phyloP scores from a whole-genome alignment of 2,113 vertebrate species.

The Calidris pygmaea region DNA sequence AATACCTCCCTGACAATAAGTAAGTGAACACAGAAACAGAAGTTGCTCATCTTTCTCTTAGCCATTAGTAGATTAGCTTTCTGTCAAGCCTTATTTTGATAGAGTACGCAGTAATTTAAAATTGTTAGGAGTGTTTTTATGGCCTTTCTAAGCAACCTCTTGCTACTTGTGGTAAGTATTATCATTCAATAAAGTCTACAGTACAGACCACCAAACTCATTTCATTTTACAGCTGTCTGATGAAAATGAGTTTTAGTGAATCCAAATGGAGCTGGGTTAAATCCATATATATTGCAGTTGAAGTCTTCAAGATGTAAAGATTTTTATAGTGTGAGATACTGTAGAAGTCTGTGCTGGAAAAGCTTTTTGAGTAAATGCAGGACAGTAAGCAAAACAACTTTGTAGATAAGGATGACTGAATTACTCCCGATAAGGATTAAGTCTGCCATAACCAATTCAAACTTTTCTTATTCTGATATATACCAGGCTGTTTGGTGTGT shows the following conservation, averaged over 20 bases:
- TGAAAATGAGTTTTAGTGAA: constrained; percentile 72
- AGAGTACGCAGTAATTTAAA: neutral
- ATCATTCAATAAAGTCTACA: constrained; percentile 50
- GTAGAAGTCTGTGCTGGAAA: constrained; percentile 22
- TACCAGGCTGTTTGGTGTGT: constrained; percentile 57
- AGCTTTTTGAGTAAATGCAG: constrained; percentile 69
- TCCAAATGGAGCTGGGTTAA: constrained; percentile 62
- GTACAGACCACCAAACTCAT: constrained; percentile 60
- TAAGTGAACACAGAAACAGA: constrained; percentile 51
- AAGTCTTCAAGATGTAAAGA: constrained; percentile 70
- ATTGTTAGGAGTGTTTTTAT: constrained; percentile 6
- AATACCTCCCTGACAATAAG: constrained; percentile 52
- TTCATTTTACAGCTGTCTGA: constrained; percentile 72
- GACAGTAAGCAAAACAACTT: constrained; percentile 57
- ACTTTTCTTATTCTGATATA: constrained; percentile 53
- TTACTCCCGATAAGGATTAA: constrained; percentile 63
- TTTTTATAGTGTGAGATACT: constrained; percentile 40
- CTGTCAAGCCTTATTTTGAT: constrained; percentile 45
- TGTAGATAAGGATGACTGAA: constrained; percentile 44
- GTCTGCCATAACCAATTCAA: constrained; percentile 73
- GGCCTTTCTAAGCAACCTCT: constrained; percentile 36
- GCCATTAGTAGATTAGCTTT: constrained; percentile 58
- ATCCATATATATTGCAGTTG: constrained; percentile 68
- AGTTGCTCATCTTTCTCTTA: constrained; percentile 29
- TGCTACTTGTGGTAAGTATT: constrained; percentile 45